phyloP scores from a whole-genome alignment of 2,113 vertebrate genomes.

The Hystrix cristata region DNA sequence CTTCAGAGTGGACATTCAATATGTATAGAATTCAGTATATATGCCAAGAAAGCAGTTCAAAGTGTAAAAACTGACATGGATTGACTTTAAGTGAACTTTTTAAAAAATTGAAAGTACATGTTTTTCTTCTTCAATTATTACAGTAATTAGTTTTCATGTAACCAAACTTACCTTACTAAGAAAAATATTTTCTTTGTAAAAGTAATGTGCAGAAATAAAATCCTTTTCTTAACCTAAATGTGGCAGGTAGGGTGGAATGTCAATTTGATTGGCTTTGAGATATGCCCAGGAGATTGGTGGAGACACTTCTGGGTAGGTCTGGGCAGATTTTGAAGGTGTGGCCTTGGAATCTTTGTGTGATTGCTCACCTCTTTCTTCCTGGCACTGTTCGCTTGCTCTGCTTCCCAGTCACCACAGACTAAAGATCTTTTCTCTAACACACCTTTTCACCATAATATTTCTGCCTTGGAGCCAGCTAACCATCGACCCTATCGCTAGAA shows the following conservation, averaged over 20 bases:
- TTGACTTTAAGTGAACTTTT: constrained; percentile 28
- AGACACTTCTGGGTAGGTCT: not conserved
- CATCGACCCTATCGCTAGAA: not conserved
- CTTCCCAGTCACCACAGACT: not conserved
- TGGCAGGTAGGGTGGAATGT: not conserved
- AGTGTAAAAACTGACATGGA: constrained; percentile 16
- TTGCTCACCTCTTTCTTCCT: too few relatives aligned
- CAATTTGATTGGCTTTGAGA: not conserved
- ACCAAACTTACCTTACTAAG: not conserved
- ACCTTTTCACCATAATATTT: not conserved
- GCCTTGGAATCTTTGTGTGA: not conserved
- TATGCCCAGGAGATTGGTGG: not conserved
- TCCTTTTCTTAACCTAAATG: constrained; percentile 47
- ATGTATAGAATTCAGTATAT: not conserved
- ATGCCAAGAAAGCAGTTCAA: constrained; percentile 8
- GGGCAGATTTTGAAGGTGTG: not conserved
- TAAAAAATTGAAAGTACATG: not conserved
- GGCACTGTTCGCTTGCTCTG: not conserved
- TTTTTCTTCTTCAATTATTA: constrained; percentile 40
- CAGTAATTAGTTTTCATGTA: constrained; percentile 6
- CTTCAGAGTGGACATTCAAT: not conserved
- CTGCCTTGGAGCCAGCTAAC: not conserved
- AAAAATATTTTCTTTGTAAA: constrained; percentile 60
- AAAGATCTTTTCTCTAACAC: not conserved
- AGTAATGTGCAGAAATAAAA: constrained; percentile 39